These are phyloP conservation scores for Synanthedon andrenaeformis DNA, from an alignment of 2,888 invertebrate genomes.

Conservation along the genomic window DNA sequence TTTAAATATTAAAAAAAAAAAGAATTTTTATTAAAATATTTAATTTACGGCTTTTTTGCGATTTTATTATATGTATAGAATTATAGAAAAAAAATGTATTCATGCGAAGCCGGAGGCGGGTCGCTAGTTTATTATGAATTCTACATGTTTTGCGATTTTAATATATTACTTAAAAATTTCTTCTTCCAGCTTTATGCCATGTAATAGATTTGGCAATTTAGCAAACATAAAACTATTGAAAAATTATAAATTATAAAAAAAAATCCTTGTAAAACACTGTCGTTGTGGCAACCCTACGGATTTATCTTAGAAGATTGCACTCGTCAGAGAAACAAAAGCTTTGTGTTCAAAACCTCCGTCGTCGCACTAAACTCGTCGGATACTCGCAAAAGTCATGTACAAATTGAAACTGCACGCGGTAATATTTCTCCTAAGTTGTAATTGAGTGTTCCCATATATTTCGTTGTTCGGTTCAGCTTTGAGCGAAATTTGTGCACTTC, in stretches of 20 bases:
- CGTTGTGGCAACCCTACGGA: neutral
- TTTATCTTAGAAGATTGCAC: slow-evolving; percentile 6
- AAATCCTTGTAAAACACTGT: neutral
- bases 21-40: too few species aligned
- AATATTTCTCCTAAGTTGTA: neutral
- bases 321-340: slow-evolving; percentile 12
- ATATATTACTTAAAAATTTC: too few species aligned
- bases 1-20: too few species aligned
- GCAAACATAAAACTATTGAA: too few species aligned
- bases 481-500: neutral
- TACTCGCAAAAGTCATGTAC: neutral
- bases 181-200: too few species aligned
- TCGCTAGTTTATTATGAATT: too few species aligned
- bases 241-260: neutral
- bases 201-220: too few species aligned
- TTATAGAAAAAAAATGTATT: too few species aligned
- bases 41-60: too few species aligned
- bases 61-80: too few species aligned
- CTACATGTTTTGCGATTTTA: too few species aligned
- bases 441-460: neutral
- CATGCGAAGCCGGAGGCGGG: too few species aligned
- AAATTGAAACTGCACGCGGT: neutral
- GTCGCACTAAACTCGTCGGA: neutral
- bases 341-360: slow-evolving; percentile 6
- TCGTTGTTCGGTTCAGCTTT: neutral